phyloP scores from a whole-genome alignment of 64 coral and sea anemone species.

The Montipora efflorescens region DNA sequence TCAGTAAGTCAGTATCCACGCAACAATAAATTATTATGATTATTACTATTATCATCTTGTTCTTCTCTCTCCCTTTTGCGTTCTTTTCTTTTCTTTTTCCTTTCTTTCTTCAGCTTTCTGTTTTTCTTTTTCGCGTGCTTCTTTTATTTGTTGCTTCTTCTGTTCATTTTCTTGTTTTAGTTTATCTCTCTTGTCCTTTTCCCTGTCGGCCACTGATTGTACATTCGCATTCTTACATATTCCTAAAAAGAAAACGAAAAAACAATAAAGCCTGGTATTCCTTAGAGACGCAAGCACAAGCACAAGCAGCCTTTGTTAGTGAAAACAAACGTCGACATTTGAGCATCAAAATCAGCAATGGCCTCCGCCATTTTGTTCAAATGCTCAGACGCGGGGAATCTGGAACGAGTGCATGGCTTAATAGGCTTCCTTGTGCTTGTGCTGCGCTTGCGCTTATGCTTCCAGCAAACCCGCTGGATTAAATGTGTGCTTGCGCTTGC shows the following conservation, averaged over 20 bases:
- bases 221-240: slow-evolving; percentile 92
- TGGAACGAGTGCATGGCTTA: no score
- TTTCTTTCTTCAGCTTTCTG: slow-evolving; percentile 93
- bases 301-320: no score
- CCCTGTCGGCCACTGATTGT: slow-evolving; percentile 73
- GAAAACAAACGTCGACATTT: no score
- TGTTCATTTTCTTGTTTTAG: slow-evolving; percentile 84
- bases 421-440: no score
- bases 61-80: slow-evolving; percentile 96
- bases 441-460: no score
- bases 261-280: background rate
- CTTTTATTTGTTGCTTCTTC: slow-evolving; percentile 95
- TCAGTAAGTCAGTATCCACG: no score
- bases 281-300: background rate
- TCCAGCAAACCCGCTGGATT: no score
- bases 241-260: slow-evolving; percentile 38
- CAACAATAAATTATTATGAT: no score
- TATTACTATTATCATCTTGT: slow-evolving; percentile 44
- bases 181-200: slow-evolving; percentile 94
- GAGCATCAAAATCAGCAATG: no score
- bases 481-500: no score
- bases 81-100: slow-evolving; percentile 98
- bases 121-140: slow-evolving; percentile 94
- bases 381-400: no score
- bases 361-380: no score